phyloP scores from a whole-genome alignment of 1,140 invertebrate species.

The Saccostrea cuccullata region DNA sequence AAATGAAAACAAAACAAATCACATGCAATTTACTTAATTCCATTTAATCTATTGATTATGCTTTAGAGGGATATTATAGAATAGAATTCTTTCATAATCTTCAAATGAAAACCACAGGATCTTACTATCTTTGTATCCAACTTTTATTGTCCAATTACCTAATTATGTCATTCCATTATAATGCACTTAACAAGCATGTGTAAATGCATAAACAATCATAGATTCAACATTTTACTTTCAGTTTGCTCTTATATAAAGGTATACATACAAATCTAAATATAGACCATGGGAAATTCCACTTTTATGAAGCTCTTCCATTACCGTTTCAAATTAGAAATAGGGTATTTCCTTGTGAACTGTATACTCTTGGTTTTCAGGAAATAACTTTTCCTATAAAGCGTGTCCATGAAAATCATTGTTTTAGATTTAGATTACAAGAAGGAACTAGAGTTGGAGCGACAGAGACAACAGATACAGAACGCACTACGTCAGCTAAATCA shows the following conservation, averaged over 20 bases:
- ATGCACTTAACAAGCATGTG: no score
- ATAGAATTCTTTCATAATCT: no score
- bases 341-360: neutral
- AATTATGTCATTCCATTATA: no score
- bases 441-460: slow-evolving; percentile 88
- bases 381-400: neutral
- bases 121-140: no score
- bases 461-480: slow-evolving; percentile 86
- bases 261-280: slow-evolving; percentile 17
- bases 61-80: no score
- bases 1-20: no score
- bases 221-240: neutral
- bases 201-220: no score
- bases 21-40: no score
- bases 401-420: slow-evolving; percentile 14
- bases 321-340: neutral
- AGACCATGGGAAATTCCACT: neutral
- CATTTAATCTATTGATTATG: no score
- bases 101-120: no score
- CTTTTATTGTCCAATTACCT: no score
- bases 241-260: neutral
- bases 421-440: slow-evolving; percentile 87
- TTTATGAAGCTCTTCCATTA: neutral
- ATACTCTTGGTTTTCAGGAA: neutral
- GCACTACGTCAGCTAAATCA: slow-evolving; percentile 88